These are phyloP conservation scores for Rhaphigaster nebulosa DNA, from an alignment of 2,888 invertebrate species.

Conservation along the genomic window DNA sequence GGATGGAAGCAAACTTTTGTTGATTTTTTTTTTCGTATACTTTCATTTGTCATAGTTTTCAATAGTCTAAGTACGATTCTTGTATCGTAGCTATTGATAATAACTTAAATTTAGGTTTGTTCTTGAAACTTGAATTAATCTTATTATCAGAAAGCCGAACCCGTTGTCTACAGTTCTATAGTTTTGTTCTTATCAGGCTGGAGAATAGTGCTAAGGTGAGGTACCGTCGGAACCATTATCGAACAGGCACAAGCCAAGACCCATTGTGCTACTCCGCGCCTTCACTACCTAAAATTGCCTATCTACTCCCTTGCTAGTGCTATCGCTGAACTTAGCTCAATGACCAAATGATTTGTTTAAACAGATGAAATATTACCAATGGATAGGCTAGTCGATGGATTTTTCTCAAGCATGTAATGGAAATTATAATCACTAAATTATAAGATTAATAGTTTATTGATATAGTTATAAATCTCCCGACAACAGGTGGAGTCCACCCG, in stretches of 20 bases:
- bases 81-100: background rate
- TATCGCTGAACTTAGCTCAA: background rate
- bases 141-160: background rate
- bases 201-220: background rate
- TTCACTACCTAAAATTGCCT: background rate
- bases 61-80: background rate
- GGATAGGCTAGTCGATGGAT: no score
- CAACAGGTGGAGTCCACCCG: no score
- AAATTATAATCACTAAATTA: no score
- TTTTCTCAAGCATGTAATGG: no score
- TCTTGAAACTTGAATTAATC: background rate
- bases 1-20: no score
- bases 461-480: no score
- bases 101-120: background rate
- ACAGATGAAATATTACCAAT: background rate
- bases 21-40: no score
- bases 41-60: no score
- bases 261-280: background rate
- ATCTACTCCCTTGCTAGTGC: background rate
- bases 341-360: background rate
- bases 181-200: background rate
- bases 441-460: no score
- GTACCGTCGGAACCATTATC: background rate
- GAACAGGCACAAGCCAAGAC: background rate
- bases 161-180: background rate